Conservation (phyloP, 2,113 vertebrate genomes). For the Burhinus oedicnemus region DNA sequence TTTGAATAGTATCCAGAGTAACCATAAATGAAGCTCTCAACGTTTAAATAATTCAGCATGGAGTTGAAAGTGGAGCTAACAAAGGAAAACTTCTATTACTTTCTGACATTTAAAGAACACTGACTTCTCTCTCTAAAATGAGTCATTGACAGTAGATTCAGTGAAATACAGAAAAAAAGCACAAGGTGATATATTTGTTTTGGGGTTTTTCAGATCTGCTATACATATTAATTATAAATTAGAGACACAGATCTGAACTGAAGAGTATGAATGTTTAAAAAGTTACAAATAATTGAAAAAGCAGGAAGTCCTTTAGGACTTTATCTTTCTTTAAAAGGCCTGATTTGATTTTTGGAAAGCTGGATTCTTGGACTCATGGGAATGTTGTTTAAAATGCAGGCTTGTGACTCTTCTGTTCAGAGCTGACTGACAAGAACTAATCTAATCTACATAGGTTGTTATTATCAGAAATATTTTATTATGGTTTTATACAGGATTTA, state of each 20-base stretch:
- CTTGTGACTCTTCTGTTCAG: background rate
- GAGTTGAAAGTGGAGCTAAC: background rate
- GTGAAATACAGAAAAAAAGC: background rate
- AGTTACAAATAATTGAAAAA: constrained; percentile 57
- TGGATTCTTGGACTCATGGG: background rate
- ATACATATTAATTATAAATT: constrained; percentile 51
- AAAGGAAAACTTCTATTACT: constrained; percentile 1
- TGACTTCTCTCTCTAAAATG: background rate
- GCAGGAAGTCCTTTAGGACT: background rate
- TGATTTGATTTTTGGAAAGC: constrained; percentile 25
- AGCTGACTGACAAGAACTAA: background rate
- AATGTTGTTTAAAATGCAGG: background rate
- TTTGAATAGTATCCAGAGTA: background rate
- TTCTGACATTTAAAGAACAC: background rate
- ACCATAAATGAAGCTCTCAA: background rate
- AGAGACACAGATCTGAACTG: constrained; percentile 31
- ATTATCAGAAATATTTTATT: background rate
- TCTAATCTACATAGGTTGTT: background rate
- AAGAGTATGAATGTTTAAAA: constrained; percentile 52
- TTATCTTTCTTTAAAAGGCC: background rate
- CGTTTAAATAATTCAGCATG: background rate
- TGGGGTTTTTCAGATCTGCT: background rate
- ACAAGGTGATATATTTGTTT: background rate
- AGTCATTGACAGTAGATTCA: background rate
- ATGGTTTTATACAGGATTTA: background rate